A percentile compares a stretch with the other conserved stretches of the same genome.
phyloP scores from a whole-genome alignment of 2,888 invertebrate species.

The Alviniconcha strummeri region DNA sequence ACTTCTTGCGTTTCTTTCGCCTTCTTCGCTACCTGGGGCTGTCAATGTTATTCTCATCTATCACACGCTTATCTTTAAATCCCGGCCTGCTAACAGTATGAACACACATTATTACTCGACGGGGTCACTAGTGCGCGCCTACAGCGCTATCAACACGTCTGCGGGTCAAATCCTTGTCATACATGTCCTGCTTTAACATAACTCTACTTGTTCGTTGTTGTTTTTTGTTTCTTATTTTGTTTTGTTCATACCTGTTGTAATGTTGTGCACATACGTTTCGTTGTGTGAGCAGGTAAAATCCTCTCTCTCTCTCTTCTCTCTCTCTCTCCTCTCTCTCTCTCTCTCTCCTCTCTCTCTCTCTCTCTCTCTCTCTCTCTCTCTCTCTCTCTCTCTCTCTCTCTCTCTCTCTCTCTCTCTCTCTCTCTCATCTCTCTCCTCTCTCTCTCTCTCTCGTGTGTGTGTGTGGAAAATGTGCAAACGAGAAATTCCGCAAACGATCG shows the following conservation, averaged over 20 bases:
- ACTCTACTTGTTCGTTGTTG: neutral
- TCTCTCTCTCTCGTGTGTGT: neutral
- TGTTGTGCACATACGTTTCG: neutral
- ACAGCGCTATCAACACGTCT: too few relatives aligned
- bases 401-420: neutral
- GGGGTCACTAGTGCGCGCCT: too few relatives aligned
- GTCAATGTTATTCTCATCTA: too few relatives aligned
- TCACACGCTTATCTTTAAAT: too few relatives aligned
- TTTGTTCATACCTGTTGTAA: neutral
- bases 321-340: neutral
- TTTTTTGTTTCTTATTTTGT: neutral
- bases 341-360: neutral
- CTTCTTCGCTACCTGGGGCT: too few relatives aligned
- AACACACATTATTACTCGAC: too few relatives aligned
- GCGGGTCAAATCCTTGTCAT: neutral
- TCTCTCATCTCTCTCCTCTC: neutral
- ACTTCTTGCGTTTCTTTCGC: too few relatives aligned
- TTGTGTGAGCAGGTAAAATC: neutral
- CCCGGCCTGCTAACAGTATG: too few relatives aligned
- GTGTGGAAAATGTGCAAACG: too few relatives aligned
- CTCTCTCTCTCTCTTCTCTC: neutral
- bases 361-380: neutral
- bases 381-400: neutral
- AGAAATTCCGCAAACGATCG: too few relatives aligned
- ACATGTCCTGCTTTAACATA: neutral